Evolutionary conservation across 2,797 vertebrate species (phyloP), one percentile per base, ranked within the genome.

Genomic region (Labroides dimidiatus): DNA sequence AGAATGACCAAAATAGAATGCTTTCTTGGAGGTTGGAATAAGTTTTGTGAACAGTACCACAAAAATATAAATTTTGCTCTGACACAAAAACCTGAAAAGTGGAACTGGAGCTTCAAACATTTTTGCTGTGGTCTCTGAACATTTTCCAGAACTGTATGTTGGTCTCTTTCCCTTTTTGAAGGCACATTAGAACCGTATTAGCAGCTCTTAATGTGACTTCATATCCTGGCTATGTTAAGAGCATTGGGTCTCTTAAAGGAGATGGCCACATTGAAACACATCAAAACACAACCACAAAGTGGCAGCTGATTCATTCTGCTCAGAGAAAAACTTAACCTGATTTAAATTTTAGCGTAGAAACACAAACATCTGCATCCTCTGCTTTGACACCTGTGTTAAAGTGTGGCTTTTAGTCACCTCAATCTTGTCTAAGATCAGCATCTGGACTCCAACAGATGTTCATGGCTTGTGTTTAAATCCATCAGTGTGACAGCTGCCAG

Each of bases 271-370:
- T 27, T 23, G 10, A 14, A 49, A 59, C 41, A 58, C 12, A 45
- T 70, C n/a, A 44, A 51, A 53, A 49, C 23, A 6, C 10, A 66
- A 59, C 86, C 89, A 90, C 85, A 80, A 15, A 87, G 52, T 84
- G 86, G 86, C 83, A 84, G 81, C 77, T 52, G 42, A 65, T 17
- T 67, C 9, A 8, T 10, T n/a, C 33, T 36, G 53, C 13, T 54
- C 41, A 0, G 50, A 39, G 10, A 12, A 27, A 24, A 14, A 24
- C 7, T 6, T 12, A 47, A 1, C 9, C 44, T 20, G 43, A 44
- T 44, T 44, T 9, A 19, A 20, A 20, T n/a, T 20, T 4, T 4
- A 9, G 4, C 21, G 44, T 5, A 23, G 13, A 23, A 23, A 14
- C 13, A 49, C 20, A 49, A 49, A 24, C 17, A 20, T 52, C 50